Percentiles rank a stretch among this genome's conserved stretches.
Conservation (phyloP, 2,113 vertebrate species). For the Sterna hirundo region DNA sequence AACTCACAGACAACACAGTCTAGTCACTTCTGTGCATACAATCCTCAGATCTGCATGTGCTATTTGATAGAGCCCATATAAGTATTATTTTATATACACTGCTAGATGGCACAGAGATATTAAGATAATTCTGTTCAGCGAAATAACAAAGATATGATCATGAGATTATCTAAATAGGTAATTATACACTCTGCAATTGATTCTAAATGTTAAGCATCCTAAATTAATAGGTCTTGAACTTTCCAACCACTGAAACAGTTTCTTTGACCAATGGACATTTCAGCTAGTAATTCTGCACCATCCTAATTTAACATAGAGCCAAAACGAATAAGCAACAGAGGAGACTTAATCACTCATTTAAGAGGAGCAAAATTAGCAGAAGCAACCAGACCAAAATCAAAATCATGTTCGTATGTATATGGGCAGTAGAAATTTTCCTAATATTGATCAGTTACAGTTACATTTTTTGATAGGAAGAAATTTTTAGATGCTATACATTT, state of each 20-base stretch:
- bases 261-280: neutral
- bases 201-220: neutral
- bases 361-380: neutral
- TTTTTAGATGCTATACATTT: neutral
- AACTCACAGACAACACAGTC: fast-evolving
- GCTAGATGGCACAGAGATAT: neutral
- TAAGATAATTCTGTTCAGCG: neutral
- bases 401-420: neutral
- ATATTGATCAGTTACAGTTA: neutral
- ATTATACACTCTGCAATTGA: neutral
- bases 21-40: neutral
- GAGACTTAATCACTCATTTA: neutral
- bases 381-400: neutral
- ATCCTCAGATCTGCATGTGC: neutral
- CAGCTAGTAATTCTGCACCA: neutral
- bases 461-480: neutral
- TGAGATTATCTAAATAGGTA: neutral
- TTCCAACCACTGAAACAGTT: neutral
- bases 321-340: neutral
- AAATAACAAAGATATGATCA: neutral
- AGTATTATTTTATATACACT: neutral
- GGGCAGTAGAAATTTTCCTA: neutral
- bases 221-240: neutral
- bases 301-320: neutral
- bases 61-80: neutral